Evolutionary conservation across 2,113 vertebrate genomes (phyloP), one percentile per base, ranked within the genome.

Genomic region (Anolis sagrei): DNA sequence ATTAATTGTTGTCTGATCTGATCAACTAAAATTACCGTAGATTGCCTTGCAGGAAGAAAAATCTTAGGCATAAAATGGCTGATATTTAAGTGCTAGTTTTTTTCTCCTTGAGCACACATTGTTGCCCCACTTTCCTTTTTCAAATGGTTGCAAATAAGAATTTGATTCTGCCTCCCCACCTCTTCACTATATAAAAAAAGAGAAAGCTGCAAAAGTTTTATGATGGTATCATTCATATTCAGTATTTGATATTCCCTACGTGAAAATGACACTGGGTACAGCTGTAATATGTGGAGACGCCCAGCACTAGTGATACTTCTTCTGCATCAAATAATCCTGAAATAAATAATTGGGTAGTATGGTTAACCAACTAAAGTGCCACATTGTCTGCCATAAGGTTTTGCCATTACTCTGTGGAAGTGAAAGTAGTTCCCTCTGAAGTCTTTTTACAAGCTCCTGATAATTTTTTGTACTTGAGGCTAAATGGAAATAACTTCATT

Each of bases 401-500:
- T 82, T 89, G 36, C 85, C 82, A 86, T 86, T 81, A 58, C 49
- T 84, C 79, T 90, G 76, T 88, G 85, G 25, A 68, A 29, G 54
- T 58, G 54, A 29, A 68, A 11, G 64, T 29, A 29, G 64, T 68
- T 68, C 64, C 54, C 81, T 62, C 76, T 91, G 62, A 81, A 70
- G 78, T 48, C 9, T 83, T 89, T 88, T 76, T 77, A 83, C 74
- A 85, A 86, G 62, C 7, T 74, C 49, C 72, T 80, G 68, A 83
- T 48, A 81, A 36, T 61, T 44, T 74, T 91, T 90, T 93, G 79
- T n/a, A 18, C 85, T 89, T 81, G 75, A 86, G 78, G 21, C 49
- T 70, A 88, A 72, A 44, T 85, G 68, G 61, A n/a, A 81, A 87
- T 87, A 87, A 83, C 78, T 84, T 84, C 23, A 88, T 73, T 4